Evolutionary conservation across 2,113 vertebrate species (phyloP), one percentile per base, ranked within the genome.

Genomic region (Mus pahari): DNA sequence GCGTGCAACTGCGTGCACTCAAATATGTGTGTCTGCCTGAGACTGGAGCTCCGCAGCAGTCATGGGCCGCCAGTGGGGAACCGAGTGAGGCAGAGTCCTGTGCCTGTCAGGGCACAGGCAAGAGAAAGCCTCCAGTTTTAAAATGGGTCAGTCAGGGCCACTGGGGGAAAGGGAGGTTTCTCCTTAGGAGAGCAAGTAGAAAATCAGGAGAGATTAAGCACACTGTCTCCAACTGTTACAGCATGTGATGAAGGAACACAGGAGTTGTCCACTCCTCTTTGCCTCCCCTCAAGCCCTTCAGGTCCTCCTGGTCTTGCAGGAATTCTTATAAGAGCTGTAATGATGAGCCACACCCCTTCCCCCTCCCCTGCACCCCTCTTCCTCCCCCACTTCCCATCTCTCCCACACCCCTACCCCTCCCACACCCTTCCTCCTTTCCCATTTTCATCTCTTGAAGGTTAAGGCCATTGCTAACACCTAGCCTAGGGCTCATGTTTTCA

Each of bases 1-100:
- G 19, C 1, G 4, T 64, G 58, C 36, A 4, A 0, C 11, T 48
- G 42, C 22, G 14, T 7, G 28, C 12, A 1, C 19, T 13, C 7
- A 20, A 4, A 13, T 31, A 11, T 66, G 31, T 31, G 19, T 39
- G 17, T 71, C 68, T 71, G 33, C 16, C 33, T 8, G 33, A 71
- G 68, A 7, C 70, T 71, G 36, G 70, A 7, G 36, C 36, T 71
- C 70, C 36, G 8, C 16, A n/a, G 17, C 70, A n/a, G 9, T 7
- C 36, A 71, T 19, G 36, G 16, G 36, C 36, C 70, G 36, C 70
- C 36, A 71, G 70, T 71, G 28, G 26, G 28, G 16, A 50, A n/a
- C 28, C 3, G 2, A 24, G 19, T 4, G 22, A 39, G 36, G 22
- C 33, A 19, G 48, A 73, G 50, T 28, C 42, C 3, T 7, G 78